phyloP scores from a whole-genome alignment of 2,888 invertebrate genomes.

The Himalopsyche japonica region DNA sequence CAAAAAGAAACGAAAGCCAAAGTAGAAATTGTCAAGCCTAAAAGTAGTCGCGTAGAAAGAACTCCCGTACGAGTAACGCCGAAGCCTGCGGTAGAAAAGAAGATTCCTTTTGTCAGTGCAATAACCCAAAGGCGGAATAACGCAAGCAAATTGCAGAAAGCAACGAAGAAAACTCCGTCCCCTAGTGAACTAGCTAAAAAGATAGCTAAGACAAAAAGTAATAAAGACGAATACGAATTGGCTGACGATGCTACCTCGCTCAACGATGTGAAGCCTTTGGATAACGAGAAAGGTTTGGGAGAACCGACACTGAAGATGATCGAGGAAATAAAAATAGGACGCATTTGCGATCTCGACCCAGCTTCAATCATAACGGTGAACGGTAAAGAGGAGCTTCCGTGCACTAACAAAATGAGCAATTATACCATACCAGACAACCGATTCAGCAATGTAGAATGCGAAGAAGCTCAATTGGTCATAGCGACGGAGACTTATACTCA shows the following conservation, averaged over 20 bases:
- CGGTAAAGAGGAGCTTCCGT: constrained; percentile 73
- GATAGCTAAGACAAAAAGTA: constrained; percentile 19
- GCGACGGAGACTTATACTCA: constrained; percentile 33
- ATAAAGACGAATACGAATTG: constrained; percentile 58
- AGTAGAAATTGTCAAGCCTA: constrained; percentile 44
- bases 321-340: constrained; percentile 53
- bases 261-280: constrained; percentile 44
- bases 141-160: constrained; percentile 34
- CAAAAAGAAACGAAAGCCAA: constrained; percentile 47
- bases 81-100: constrained; percentile 29
- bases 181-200: constrained; percentile 22
- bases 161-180: constrained; percentile 31
- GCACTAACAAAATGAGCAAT: constrained; percentile 51
- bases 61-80: constrained; percentile 10
- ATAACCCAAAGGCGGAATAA: constrained; percentile 34
- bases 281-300: constrained; percentile 33
- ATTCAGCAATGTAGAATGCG: constrained; percentile 38
- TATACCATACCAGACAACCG: constrained; percentile 42
- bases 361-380: constrained; percentile 60
- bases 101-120: constrained; percentile 18
- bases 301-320: constrained; percentile 41
- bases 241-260: constrained; percentile 58
- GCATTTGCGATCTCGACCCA: constrained; percentile 53
- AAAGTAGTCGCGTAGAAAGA: constrained; percentile 43
- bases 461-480: constrained; percentile 33